Evolutionary conservation across 2,888 invertebrate genomes (phyloP).

Genomic region (Leucoma salicis): DNA sequence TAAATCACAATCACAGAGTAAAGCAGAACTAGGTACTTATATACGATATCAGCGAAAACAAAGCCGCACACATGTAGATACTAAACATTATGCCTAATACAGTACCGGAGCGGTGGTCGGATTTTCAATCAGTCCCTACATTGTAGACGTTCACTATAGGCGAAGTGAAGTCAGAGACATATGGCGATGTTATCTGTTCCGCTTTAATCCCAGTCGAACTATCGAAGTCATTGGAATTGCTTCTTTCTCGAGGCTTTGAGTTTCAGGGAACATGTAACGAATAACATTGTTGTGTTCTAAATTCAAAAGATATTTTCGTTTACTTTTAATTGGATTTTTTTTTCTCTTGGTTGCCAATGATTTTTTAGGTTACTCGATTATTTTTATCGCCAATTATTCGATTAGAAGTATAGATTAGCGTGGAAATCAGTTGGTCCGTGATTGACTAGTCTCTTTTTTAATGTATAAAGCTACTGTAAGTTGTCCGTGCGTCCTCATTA

Average conservation of each 20-base stretch:
- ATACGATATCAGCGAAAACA: too few relatives aligned
- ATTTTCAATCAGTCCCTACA: constrained; percentile 47
- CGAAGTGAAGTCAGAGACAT: constrained; percentile 41
- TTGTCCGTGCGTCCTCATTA: too few relatives aligned
- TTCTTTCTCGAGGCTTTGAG: constrained; percentile 16
- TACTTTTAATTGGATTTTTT: neutral
- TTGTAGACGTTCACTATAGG: constrained; percentile 43
- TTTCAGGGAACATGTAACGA: constrained; percentile 1
- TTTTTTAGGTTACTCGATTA: too few relatives aligned
- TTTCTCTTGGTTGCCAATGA: neutral
- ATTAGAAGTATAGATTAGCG: too few relatives aligned
- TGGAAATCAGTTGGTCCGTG: too few relatives aligned
- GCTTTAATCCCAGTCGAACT: constrained; percentile 48
- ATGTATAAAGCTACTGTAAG: too few relatives aligned
- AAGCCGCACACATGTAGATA: constrained; percentile 10
- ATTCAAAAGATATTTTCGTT: constrained; percentile 14
- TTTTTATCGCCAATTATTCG: too few relatives aligned
- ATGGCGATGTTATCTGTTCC: constrained; percentile 45
- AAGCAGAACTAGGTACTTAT: too few relatives aligned
- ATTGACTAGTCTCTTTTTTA: too few relatives aligned
- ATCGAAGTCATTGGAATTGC: constrained; percentile 41
- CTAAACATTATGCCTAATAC: constrained; percentile 30
- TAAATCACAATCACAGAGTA: too few relatives aligned
- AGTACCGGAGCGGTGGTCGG: constrained; percentile 33
- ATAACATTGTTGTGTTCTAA: constrained; percentile 14